Evolutionary conservation across 2,797 vertebrate species (phyloP).

Genomic region (Phyllotis vaccarum): DNA sequence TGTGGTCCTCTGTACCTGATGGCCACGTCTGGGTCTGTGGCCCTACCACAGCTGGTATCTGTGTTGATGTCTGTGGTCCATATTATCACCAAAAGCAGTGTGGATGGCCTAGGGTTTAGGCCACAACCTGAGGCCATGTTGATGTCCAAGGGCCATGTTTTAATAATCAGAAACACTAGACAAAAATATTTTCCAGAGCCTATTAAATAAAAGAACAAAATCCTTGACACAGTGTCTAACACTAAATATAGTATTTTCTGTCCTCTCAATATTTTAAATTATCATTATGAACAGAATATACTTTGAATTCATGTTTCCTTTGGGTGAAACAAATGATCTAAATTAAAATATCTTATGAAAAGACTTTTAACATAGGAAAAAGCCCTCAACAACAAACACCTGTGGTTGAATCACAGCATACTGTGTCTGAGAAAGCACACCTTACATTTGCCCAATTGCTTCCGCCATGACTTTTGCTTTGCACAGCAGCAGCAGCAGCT

Average conservation of each 20-base stretch:
- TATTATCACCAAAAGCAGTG: not conserved
- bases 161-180: constrained; percentile 52
- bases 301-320: constrained; percentile 42
- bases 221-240: constrained; percentile 32
- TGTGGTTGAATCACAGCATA: not conserved
- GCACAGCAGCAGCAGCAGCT: not conserved
- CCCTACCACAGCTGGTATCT: not conserved
- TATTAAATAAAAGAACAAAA: constrained; percentile 28
- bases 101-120: not conserved
- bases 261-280: constrained; percentile 52
- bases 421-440: not conserved
- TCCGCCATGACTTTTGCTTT: not conserved
- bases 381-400: not conserved
- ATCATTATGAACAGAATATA: constrained; percentile 27
- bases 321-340: not conserved
- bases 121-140: not conserved
- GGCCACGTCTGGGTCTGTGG: not conserved
- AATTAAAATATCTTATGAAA: constrained; percentile 30
- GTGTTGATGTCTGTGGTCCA: not conserved
- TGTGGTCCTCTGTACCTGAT: not conserved
- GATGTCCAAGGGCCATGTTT: not conserved
- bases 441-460: not conserved
- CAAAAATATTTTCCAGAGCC: constrained; percentile 47
- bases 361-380: not conserved
- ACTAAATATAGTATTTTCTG: constrained; percentile 52